phyloP scores from a whole-genome alignment of 1,140 invertebrate species.

The Lethocerus indicus region DNA sequence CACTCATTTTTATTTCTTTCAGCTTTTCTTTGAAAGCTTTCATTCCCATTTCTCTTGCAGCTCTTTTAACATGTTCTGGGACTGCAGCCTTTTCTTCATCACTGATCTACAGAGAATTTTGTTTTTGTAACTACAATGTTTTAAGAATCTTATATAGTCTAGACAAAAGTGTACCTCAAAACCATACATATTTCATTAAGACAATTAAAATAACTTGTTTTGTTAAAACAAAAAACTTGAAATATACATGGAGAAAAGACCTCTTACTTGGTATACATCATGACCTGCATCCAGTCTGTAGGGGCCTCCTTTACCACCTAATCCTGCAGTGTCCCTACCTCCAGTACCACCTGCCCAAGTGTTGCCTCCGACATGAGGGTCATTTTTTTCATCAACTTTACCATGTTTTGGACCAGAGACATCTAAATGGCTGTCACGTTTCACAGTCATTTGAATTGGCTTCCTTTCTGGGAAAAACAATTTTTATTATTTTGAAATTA shows the following conservation, averaged over 20 bases:
- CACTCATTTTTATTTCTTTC: conserved; percentile 87
- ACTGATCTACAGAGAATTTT: conserved; percentile 52
- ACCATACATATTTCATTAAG: too few relatives aligned
- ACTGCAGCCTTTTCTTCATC: conserved; percentile 81
- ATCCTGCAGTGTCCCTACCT: conserved; percentile 79
- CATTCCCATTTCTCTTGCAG: conserved; percentile 82
- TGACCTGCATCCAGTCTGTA: conserved; percentile 86
- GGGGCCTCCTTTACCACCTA: conserved; percentile 83
- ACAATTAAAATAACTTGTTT: too few relatives aligned
- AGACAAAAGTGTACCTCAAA: too few relatives aligned
- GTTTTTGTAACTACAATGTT: too few relatives aligned
- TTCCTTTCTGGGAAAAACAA: conserved; percentile 27
- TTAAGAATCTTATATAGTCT: too few relatives aligned
- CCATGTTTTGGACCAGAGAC: conserved; percentile 77
- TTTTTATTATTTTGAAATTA: background rate
- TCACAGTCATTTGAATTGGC: conserved; percentile 51
- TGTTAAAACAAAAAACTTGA: too few relatives aligned
- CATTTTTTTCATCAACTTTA: conserved; percentile 71
- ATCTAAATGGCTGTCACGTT: conserved; percentile 50
- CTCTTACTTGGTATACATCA: conserved; percentile 71
- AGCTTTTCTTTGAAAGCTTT: conserved; percentile 78
- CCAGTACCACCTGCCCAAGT: conserved; percentile 93
- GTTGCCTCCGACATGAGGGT: conserved; percentile 89
- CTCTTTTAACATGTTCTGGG: conserved; percentile 72
- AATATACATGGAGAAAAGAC: too few relatives aligned